A percentile compares a stretch with the other conserved stretches of the same genome.
Evolutionary conservation across 2,113 vertebrate genomes (phyloP).

Genomic region (Dasypus novemcinctus): DNA sequence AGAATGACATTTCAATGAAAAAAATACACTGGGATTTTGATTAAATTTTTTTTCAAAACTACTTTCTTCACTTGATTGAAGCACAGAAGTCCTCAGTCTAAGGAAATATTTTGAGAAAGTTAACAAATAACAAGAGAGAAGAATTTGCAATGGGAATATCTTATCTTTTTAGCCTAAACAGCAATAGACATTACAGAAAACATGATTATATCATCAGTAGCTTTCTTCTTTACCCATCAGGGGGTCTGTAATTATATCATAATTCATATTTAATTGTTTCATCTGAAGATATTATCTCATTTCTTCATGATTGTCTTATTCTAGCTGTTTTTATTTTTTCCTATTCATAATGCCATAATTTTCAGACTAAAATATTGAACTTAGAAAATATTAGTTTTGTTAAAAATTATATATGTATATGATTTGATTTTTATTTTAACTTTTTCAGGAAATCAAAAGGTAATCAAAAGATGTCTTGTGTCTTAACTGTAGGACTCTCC

Average conservation of each 20-base stretch:
- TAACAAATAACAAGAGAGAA: conserved; percentile 23
- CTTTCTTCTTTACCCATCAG: conserved; percentile 71
- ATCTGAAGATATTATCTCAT: conserved; percentile 78
- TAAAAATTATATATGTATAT: conserved; percentile 72
- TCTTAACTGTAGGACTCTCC: not conserved
- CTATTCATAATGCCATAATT: conserved; percentile 69
- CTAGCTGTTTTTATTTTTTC: conserved; percentile 75
- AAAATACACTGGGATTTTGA: not conserved
- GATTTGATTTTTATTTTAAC: conserved; percentile 75
- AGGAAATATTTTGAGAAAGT: conserved; percentile 44
- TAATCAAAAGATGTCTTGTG: conserved; percentile 57
- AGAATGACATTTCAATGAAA: not conserved
- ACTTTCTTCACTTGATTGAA: not conserved
- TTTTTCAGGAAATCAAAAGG: conserved; percentile 70
- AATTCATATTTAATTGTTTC: conserved; percentile 80
- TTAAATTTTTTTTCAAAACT: not conserved
- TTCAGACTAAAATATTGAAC: conserved; percentile 71
- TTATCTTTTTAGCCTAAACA: conserved; percentile 46
- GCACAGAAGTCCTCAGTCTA: not conserved
- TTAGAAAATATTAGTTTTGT: conserved; percentile 75
- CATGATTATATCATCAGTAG: conserved; percentile 75
- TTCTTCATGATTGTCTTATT: conserved; percentile 76
- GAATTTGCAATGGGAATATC: conserved; percentile 40
- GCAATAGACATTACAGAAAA: conserved; percentile 48
- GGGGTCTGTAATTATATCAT: conserved; percentile 78